These are phyloP conservation scores for Drosophila borealis DNA, from an alignment of 2,888 invertebrate genomes.

Conservation along the genomic window DNA sequence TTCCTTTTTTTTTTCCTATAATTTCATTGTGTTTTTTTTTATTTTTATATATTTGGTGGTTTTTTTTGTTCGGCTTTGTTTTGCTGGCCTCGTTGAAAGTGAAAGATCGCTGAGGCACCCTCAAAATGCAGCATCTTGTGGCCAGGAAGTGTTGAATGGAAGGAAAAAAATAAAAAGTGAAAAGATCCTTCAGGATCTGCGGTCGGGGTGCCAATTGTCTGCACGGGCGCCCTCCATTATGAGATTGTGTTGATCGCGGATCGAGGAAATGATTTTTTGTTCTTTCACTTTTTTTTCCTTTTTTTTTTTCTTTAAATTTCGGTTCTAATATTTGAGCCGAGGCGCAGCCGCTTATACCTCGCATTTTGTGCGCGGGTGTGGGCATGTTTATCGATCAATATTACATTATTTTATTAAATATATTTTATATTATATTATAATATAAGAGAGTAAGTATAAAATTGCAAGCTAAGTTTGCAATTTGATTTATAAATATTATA, in stretches of 20 bases:
- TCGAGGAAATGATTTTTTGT: conserved; percentile 70
- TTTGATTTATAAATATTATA: no score
- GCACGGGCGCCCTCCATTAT: conserved; percentile 38
- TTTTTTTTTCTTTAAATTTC: conserved; percentile 3
- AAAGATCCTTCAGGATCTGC: conserved; percentile 65
- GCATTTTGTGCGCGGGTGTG: neutral
- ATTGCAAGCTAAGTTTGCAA: no score
- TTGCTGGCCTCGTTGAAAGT: conserved; percentile 64
- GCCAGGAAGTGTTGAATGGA: conserved; percentile 70
- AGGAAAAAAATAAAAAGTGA: conserved; percentile 73
- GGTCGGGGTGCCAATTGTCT: conserved; percentile 72
- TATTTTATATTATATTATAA: no score
- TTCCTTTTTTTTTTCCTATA: conserved; percentile 48
- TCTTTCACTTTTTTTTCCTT: conserved; percentile 28
- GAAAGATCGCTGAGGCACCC: conserved; percentile 73
- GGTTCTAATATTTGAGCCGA: conserved; percentile 1
- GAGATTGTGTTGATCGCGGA: conserved; percentile 56
- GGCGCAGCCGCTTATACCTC: conserved; percentile 16
- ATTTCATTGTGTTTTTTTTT: conserved; percentile 61
- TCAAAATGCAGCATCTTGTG: conserved; percentile 74
- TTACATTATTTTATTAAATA: no score
- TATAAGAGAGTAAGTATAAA: no score
- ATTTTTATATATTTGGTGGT: conserved; percentile 9
- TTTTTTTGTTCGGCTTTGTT: conserved; percentile 9
- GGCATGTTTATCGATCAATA: no score